These are phyloP conservation scores for Heliconius charithonia DNA, from an alignment of 2,888 invertebrate species.

Conservation along the genomic window DNA sequence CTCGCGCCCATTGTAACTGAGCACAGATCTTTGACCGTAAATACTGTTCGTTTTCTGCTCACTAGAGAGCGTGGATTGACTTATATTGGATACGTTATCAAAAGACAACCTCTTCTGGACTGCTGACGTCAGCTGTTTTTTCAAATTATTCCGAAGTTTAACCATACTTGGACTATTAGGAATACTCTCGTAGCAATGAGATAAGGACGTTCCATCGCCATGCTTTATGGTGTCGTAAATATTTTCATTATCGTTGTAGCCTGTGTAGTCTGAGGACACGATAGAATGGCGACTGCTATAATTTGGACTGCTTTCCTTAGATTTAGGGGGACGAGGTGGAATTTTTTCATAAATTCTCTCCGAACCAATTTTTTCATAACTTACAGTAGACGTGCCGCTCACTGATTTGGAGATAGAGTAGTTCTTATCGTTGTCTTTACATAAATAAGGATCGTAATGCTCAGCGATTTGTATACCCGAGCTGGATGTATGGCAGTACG, in stretches of 20 bases:
- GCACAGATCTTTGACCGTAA: slow-evolving; percentile 81
- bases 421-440: slow-evolving; percentile 64
- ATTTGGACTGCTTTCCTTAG: slow-evolving; percentile 71
- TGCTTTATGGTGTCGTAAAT: slow-evolving; percentile 86
- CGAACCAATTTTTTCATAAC: slow-evolving; percentile 78
- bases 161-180: slow-evolving; percentile 80
- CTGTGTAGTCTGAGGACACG: slow-evolving; percentile 69
- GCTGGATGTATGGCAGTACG: slow-evolving; percentile 74
- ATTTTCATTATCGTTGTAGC: slow-evolving; percentile 81
- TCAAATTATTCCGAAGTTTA: slow-evolving; percentile 70
- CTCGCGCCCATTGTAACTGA: slow-evolving; percentile 79
- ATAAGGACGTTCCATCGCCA: slow-evolving; percentile 75
- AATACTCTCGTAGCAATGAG: slow-evolving; percentile 85
- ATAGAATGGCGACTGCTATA: slow-evolving; percentile 73
- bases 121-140: slow-evolving; percentile 66
- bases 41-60: slow-evolving; percentile 86
- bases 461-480: slow-evolving; percentile 81
- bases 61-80: slow-evolving; percentile 82
- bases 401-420: slow-evolving; percentile 75
- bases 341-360: slow-evolving; percentile 81
- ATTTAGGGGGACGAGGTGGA: slow-evolving; percentile 64
- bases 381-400: slow-evolving; percentile 76
- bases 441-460: slow-evolving; percentile 71
- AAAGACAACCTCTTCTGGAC: slow-evolving; percentile 76
- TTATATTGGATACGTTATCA: slow-evolving; percentile 78